Conservation (phyloP, 2,113 vertebrate genomes). For the Gopherus flavomarginatus region DNA sequence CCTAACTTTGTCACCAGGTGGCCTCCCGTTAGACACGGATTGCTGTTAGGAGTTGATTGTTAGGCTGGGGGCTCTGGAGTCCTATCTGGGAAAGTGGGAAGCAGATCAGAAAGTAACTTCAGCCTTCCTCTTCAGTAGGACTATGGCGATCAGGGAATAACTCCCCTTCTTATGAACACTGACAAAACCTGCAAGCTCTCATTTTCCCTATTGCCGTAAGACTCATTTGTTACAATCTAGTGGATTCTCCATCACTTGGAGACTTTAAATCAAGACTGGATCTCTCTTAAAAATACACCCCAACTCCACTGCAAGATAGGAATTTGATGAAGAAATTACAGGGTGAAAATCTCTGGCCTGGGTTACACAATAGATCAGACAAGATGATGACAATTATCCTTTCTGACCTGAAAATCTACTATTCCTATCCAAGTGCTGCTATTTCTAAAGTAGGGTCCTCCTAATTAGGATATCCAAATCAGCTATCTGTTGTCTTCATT, state of each 20-base stretch:
- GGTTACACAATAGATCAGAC: background rate
- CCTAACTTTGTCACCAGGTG: background rate
- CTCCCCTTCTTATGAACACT: background rate
- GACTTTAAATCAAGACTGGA: background rate
- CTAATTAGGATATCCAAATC: background rate
- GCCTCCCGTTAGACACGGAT: background rate
- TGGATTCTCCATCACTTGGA: background rate
- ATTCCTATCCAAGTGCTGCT: background rate
- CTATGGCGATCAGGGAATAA: background rate
- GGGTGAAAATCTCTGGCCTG: background rate
- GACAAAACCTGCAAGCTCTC: background rate
- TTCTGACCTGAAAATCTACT: background rate
- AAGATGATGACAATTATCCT: background rate
- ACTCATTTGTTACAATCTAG: background rate
- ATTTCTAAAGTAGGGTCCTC: background rate
- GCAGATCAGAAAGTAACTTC: background rate
- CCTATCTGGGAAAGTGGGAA: background rate
- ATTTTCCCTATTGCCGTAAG: background rate
- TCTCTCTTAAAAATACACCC: accelerated
- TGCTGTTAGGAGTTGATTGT: background rate
- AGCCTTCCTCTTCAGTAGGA: background rate
- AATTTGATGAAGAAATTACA: background rate
- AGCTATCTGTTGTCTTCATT: accelerated
- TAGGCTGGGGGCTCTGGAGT: background rate
- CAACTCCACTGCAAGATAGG: background rate